A percentile compares a stretch with the other conserved stretches of the same genome.
These are phyloP conservation scores for Dastarcus helophoroides DNA, from an alignment of 2,888 invertebrate genomes.

Conservation along the genomic window DNA sequence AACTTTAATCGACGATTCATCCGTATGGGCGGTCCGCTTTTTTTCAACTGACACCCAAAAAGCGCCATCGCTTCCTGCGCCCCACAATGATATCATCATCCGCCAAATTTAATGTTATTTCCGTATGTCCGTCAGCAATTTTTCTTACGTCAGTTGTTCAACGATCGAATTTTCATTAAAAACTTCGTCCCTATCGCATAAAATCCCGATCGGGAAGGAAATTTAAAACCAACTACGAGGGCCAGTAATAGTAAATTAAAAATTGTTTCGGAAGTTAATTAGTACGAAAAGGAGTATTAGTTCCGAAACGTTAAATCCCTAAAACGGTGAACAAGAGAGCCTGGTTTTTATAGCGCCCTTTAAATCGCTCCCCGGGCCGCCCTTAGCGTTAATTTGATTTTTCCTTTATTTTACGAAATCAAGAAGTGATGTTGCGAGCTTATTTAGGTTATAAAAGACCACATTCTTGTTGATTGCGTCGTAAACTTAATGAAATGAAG, in stretches of 20 bases:
- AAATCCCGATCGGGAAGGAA: too few species aligned
- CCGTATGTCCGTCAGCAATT: too few species aligned
- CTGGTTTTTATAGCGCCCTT: slow-evolving; percentile 28
- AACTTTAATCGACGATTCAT: too few species aligned
- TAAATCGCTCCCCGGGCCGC: slow-evolving; percentile 26
- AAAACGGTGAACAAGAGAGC: slow-evolving; percentile 14
- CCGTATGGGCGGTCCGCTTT: too few species aligned
- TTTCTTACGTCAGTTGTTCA: too few species aligned
- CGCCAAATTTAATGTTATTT: too few species aligned
- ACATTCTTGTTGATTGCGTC: slow-evolving; percentile 28
- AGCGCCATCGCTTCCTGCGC: too few species aligned
- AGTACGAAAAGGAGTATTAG: slow-evolving; percentile 30
- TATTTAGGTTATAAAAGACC: slow-evolving; percentile 28
- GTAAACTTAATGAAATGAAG: slow-evolving; percentile 29
- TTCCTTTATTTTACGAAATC: slow-evolving; percentile 23
- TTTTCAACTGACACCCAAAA: too few species aligned
- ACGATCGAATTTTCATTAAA: too few species aligned
- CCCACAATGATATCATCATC: too few species aligned
- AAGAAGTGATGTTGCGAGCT: slow-evolving; percentile 25
- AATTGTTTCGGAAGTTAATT: slow-evolving; percentile 27
- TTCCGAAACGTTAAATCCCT: slow-evolving; percentile 32
- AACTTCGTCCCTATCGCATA: too few species aligned
- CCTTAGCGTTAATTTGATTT: slow-evolving; percentile 29
- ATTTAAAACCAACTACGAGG: too few species aligned
- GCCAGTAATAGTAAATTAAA: slow-evolving; percentile 16